Evolutionary conservation across 1,140 invertebrate species (phyloP).

Genomic region (Drosophila nigrodunni): DNA sequence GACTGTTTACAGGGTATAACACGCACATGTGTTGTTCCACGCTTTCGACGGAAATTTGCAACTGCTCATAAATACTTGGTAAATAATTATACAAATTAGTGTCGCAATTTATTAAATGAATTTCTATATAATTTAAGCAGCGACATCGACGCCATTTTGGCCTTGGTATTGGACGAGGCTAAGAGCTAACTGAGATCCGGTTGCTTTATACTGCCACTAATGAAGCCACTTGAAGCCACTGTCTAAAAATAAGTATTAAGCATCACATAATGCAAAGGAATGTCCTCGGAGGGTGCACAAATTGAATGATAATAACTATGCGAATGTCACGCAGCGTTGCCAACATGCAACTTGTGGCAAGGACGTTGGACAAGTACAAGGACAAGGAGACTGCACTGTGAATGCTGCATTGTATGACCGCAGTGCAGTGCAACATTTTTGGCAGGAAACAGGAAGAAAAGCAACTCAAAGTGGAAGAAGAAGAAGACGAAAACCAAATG

Average conservation of each 20-base stretch:
- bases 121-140: constrained; percentile 52
- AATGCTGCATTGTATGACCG: constrained; percentile 19
- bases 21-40: constrained; percentile 25
- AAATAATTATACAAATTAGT: constrained; percentile 79
- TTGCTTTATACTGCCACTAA: constrained; percentile 12
- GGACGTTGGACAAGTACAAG: constrained; percentile 27
- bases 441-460: constrained; percentile 13
- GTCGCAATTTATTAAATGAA: constrained; percentile 78
- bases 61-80: constrained; percentile 69
- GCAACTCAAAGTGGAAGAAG: neutral
- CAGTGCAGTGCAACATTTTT: constrained; percentile 29
- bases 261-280: constrained; percentile 38
- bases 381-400: constrained; percentile 22
- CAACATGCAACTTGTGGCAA: constrained; percentile 34
- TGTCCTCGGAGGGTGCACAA: constrained; percentile 23
- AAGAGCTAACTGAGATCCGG: neutral
- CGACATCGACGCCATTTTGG: constrained; percentile 9
- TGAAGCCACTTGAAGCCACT: constrained; percentile 47
- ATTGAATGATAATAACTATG: constrained; percentile 36
- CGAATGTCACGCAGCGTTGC: constrained; percentile 33
- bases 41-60: constrained; percentile 46
- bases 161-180: constrained; percentile 10
- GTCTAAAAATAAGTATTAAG: constrained; percentile 38
- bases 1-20: neutral
- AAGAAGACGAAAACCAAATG: constrained; percentile 20